A percentile compares a stretch with the other conserved stretches of the same genome.
Conservation (phyloP, 2,113 vertebrate genomes). For the Leucoraja erinaceus region DNA sequence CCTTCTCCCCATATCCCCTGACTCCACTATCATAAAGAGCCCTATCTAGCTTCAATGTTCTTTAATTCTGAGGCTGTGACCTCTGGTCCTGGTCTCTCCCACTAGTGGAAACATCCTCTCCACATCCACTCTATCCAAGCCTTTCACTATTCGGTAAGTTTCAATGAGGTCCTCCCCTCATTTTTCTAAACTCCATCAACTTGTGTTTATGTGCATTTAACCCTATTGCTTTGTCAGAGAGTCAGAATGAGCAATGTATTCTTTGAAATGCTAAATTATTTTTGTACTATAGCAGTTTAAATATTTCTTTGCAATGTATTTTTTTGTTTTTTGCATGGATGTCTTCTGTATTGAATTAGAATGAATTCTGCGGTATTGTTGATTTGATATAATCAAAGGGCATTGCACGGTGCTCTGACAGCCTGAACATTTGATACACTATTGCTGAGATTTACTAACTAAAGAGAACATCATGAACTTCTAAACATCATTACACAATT, state of each 20-base stretch:
- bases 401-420: conserved; percentile 19
- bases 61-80: too few species aligned
- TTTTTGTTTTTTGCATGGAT: conserved; percentile 26
- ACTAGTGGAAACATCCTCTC: too few species aligned
- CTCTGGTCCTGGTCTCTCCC: too few species aligned
- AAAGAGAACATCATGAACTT: neutral
- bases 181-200: neutral
- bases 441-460: conserved; percentile 3
- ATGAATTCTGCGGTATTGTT: neutral
- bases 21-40: too few species aligned
- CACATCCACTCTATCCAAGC: too few species aligned
- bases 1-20: too few species aligned
- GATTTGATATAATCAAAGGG: neutral
- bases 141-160: too few species aligned
- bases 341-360: conserved; percentile 17
- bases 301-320: conserved; percentile 29
- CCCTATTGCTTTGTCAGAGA: neutral
- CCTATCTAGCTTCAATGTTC: too few species aligned
- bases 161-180: too few species aligned
- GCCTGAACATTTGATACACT: neutral
- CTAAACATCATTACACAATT: neutral
- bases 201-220: conserved; percentile 4
- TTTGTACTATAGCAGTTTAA: conserved; percentile 35
- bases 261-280: conserved; percentile 36
- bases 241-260: conserved; percentile 3